Conservation (phyloP, 2,797 vertebrate species). For the Pseudochromis fuscus region DNA sequence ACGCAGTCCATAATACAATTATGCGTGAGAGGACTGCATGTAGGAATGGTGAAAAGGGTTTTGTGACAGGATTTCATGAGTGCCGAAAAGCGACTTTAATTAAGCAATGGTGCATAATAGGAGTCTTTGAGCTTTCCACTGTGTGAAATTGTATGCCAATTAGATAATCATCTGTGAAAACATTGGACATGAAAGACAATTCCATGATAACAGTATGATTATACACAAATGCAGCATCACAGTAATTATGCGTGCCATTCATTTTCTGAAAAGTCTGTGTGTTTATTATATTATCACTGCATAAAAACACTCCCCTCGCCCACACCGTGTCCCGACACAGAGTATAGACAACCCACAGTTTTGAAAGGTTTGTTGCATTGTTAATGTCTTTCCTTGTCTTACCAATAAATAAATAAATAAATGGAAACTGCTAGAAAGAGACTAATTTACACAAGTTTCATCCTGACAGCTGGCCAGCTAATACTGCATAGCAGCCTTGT, state of each 20-base stretch:
- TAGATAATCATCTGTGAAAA: slow-evolving; percentile 80
- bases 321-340: neutral
- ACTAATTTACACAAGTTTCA: slow-evolving; percentile 55
- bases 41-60: slow-evolving; percentile 74
- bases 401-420: slow-evolving; percentile 34
- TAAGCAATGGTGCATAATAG: slow-evolving; percentile 73
- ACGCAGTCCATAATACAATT: slow-evolving; percentile 79
- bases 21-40: slow-evolving; percentile 72
- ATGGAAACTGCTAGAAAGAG: slow-evolving; percentile 40
- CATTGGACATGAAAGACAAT: slow-evolving; percentile 54
- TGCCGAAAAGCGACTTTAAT: slow-evolving; percentile 72
- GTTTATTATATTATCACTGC: slow-evolving; percentile 36
- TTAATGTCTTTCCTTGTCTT: neutral
- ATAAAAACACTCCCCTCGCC: neutral
- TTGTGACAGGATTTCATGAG: slow-evolving; percentile 71
- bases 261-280: slow-evolving; percentile 40
- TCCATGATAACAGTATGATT: slow-evolving; percentile 59
- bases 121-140: slow-evolving; percentile 65
- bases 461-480: slow-evolving; percentile 75
- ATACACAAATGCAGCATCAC: slow-evolving; percentile 52
- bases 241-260: slow-evolving; percentile 56
- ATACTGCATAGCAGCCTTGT: slow-evolving; percentile 55
- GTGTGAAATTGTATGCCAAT: slow-evolving; percentile 72
- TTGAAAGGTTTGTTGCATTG: slow-evolving; percentile 23
- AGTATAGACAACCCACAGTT: no score